Evolutionary conservation across 2,888 invertebrate species (phyloP).

Genomic region (Ptychoptera contaminata): DNA sequence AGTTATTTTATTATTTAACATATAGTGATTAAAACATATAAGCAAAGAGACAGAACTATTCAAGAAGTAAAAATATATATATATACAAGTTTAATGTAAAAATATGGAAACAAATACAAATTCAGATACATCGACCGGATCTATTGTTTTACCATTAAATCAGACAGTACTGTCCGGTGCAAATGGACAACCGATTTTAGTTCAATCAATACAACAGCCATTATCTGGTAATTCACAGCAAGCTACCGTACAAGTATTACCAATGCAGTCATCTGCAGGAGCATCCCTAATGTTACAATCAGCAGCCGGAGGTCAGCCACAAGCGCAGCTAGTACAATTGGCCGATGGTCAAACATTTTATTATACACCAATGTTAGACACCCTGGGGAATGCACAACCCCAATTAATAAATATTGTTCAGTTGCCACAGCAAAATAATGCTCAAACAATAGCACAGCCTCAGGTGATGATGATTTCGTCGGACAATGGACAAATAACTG

Average conservation of each 20-base stretch:
- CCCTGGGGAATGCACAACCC: conserved; percentile 34
- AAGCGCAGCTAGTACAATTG: conserved; percentile 74
- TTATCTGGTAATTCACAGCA: conserved; percentile 7
- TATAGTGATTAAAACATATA: conserved; percentile 5
- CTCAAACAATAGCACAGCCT: conserved; percentile 13
- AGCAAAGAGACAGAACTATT: neutral
- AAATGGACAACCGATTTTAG: conserved; percentile 24
- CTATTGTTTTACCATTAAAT: neutral
- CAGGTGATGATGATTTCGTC: conserved; percentile 16
- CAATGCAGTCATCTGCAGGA: conserved; percentile 12
- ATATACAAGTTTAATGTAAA: neutral
- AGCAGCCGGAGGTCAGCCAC: conserved; percentile 21
- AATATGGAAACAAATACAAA: conserved; percentile 5
- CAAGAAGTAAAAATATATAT: neutral
- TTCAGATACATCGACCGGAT: neutral
- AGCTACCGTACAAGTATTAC: conserved; percentile 16
- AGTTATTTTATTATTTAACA: conserved; percentile 12
- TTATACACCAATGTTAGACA: conserved; percentile 47
- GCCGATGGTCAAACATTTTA: conserved; percentile 86
- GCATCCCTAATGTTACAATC: conserved; percentile 28
- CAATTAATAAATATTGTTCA: conserved; percentile 39
- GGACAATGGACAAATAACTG: conserved; percentile 14
- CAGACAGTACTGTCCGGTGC: conserved; percentile 7
- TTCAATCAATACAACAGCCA: conserved; percentile 21
- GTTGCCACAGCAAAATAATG: conserved; percentile 19